Conservation (phyloP, 2,113 vertebrate species). For the Pao palembangensis region DNA sequence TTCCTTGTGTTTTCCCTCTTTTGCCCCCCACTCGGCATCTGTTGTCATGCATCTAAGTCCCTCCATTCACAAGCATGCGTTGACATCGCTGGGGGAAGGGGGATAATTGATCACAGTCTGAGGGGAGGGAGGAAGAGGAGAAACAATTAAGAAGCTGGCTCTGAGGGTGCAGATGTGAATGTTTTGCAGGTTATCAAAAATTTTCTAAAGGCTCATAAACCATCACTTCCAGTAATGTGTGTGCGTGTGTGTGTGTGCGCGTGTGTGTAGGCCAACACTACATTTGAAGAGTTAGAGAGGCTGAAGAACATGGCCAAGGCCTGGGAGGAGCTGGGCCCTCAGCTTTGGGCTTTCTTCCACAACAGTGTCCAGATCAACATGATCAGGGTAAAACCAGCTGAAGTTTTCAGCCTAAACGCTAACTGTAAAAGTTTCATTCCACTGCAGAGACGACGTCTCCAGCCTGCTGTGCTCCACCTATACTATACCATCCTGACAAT, state of each 20-base stretch:
- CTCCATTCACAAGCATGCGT: slow-evolving; percentile 50
- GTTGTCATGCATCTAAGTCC: slow-evolving; percentile 19
- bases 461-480: not conserved
- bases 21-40: slow-evolving; percentile 25
- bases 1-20: slow-evolving; percentile 3
- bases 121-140: slow-evolving; percentile 14
- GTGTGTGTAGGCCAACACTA: slow-evolving; percentile 85
- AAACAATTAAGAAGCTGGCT: slow-evolving; percentile 18
- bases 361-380: slow-evolving; percentile 88
- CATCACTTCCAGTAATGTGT: not conserved
- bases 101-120: slow-evolving; percentile 3
- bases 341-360: slow-evolving; percentile 90
- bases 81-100: slow-evolving; percentile 32
- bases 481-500: not conserved
- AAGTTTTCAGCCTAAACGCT: too few relatives aligned
- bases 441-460: too few relatives aligned
- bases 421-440: not conserved
- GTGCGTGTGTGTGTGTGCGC: not conserved
- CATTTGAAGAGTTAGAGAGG: slow-evolving; percentile 89
- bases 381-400: slow-evolving; percentile 79
- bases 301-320: slow-evolving; percentile 79
- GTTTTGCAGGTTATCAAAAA: too few relatives aligned
- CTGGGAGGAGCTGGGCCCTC: slow-evolving; percentile 92
- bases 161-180: slow-evolving; percentile 5
- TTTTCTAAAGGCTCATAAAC: too few relatives aligned